A percentile compares a stretch with the other conserved stretches of the same genome.
These are phyloP conservation scores for Ageneiosus marmoratus DNA, from an alignment of 2,113 vertebrate genomes.

Conservation along the genomic window DNA sequence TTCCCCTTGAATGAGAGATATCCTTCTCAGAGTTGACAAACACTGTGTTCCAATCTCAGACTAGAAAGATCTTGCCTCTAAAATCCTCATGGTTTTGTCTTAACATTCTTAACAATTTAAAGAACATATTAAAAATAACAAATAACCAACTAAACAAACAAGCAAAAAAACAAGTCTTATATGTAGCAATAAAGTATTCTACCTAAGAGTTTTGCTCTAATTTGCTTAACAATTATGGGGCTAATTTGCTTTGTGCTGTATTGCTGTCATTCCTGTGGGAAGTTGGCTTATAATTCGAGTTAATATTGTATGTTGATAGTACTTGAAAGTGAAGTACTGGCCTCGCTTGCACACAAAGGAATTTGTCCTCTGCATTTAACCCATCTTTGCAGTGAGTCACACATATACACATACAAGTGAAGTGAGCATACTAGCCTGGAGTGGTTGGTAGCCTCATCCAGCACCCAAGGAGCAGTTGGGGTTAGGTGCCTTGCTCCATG, in stretches of 20 bases:
- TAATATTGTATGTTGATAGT: too few species aligned
- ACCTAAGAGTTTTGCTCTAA: neutral
- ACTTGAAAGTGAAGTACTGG: too few species aligned
- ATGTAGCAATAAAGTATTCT: neutral
- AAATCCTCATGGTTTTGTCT: slow-evolving; percentile 72
- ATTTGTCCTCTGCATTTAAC: too few species aligned
- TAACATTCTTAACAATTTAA: slow-evolving; percentile 63
- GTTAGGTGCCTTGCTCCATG: too few species aligned
- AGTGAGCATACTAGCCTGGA: too few species aligned
- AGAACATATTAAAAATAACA: neutral
- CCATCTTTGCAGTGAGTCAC: too few species aligned
- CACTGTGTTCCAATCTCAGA: slow-evolving; percentile 33
- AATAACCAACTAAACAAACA: neutral
- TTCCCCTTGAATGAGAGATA: neutral
- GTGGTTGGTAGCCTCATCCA: too few species aligned
- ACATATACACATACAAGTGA: too few species aligned
- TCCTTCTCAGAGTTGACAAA: slow-evolving; percentile 58
- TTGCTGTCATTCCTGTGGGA: neutral
- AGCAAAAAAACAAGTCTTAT: neutral
- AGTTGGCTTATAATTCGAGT: too few species aligned
- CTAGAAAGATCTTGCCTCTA: slow-evolving; percentile 70
- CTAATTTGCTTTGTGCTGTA: neutral
- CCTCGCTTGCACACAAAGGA: too few species aligned
- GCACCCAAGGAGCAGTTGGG: too few species aligned
- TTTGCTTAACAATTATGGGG: neutral